Conservation (phyloP, 1,140 invertebrate species). For the Pantala flavescens region DNA sequence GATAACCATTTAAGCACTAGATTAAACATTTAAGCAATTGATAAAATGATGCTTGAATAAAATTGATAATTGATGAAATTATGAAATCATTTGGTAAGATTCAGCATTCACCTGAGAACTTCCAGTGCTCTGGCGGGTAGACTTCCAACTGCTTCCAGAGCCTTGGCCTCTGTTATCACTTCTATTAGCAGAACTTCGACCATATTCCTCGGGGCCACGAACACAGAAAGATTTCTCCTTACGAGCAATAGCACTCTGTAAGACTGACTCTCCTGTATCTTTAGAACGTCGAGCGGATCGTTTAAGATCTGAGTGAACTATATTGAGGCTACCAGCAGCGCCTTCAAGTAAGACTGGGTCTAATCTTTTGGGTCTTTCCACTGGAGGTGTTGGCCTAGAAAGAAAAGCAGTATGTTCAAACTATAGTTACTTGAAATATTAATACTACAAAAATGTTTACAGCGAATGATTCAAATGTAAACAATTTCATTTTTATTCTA, state of each 20-base stretch:
- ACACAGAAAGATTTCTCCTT: constrained; percentile 42
- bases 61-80: neutral
- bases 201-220: constrained; percentile 26
- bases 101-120: neutral
- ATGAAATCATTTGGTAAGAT: neutral
- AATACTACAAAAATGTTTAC: too few relatives aligned
- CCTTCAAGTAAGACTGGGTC: neutral
- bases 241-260: constrained; percentile 44
- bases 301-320: constrained; percentile 32
- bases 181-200: neutral
- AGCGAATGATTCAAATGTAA: too few relatives aligned
- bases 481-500: too few relatives aligned
- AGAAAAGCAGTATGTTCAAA: too few relatives aligned
- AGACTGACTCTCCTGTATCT: constrained; percentile 36
- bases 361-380: neutral
- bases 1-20: too few relatives aligned
- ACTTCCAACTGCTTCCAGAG: neutral
- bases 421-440: too few relatives aligned
- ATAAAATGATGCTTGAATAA: too few relatives aligned
- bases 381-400: neutral
- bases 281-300: constrained; percentile 38
- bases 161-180: neutral
- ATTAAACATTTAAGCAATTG: too few relatives aligned
- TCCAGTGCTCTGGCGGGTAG: neutral
- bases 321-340: neutral